phyloP scores from a whole-genome alignment of 2,888 invertebrate species.

The Polymixis lichenea region DNA sequence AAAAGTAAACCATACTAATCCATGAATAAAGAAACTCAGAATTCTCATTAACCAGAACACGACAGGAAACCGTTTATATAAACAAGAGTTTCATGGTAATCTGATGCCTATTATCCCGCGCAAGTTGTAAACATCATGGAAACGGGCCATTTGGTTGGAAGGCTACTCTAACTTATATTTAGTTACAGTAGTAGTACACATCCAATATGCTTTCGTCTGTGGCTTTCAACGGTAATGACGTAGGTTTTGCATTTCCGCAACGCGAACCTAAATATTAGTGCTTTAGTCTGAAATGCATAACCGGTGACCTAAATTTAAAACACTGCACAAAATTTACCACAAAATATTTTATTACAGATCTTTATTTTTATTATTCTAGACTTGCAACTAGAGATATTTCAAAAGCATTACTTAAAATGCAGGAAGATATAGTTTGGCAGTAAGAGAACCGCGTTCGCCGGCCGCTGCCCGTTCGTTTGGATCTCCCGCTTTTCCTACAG shows the following conservation, averaged over 20 bases:
- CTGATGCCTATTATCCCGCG: constrained; percentile 47
- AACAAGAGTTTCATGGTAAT: constrained; percentile 53
- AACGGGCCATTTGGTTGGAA: constrained; percentile 37
- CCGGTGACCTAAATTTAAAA: constrained; percentile 27
- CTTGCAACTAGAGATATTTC: constrained; percentile 43
- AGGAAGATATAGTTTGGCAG: constrained; percentile 51
- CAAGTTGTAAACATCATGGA: constrained; percentile 41
- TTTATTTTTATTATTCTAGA: constrained; percentile 47
- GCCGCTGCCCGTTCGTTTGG: constrained; percentile 49
- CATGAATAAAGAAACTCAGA: constrained; percentile 27
- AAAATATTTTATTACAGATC: constrained; percentile 18
- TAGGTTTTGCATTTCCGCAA: constrained; percentile 17
- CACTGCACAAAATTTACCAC: constrained; percentile 8
- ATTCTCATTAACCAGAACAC: constrained; percentile 37
- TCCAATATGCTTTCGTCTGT: constrained; percentile 29
- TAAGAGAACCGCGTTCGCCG: constrained; percentile 43
- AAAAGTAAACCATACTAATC: constrained; percentile 1
- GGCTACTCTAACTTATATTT: constrained; percentile 24
- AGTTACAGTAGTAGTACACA: constrained; percentile 32
- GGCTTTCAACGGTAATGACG: constrained; percentile 38
- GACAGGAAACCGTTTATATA: constrained; percentile 42
- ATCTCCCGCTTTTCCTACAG: constrained; percentile 68
- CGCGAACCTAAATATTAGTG: constrained; percentile 28
- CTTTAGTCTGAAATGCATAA: constrained; percentile 16
- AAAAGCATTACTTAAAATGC: constrained; percentile 39